Evolutionary conservation across 2,113 vertebrate genomes (phyloP), one percentile per base, ranked within the genome.

Genomic region (Osmerus mordax): DNA sequence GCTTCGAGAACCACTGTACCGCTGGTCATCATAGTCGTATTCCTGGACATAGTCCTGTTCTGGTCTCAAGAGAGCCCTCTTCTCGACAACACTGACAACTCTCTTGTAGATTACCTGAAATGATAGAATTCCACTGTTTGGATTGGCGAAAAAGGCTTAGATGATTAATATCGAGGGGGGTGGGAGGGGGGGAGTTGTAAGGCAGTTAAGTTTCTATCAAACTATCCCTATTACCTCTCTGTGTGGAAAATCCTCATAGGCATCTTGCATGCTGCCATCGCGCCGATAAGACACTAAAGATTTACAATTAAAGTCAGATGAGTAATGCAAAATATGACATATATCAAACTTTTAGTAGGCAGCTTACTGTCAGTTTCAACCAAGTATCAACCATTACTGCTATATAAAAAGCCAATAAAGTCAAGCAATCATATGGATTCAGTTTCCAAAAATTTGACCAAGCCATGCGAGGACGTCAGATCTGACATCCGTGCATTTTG

Each of bases 61-160:
- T 0, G 47, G 63, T 5, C 74, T 67, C 32, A 72, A 7, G 2
- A 29, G 2, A 16, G 3, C 69, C 71, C 85, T 80, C 64, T 78
- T 83, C 3, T 90, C 87, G 1, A 89, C 85, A 69, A 87, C 70
- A 70, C 76, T 89, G 64, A 88, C 81, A 19, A 87, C 80, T 63
- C 87, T 81, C 16, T 80, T 83, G 71, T 86, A 75, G 0, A 76
- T 82, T 47, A 87, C 83, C 89, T 91, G 73, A 68, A 77, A 80
- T 14, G 3, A 76, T 14, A 82, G 18, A 29, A 56, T 28, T 41
- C n/a, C 16, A 32, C 11, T 5, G 5, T 32, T 62, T 62, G 6
- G 12, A 25, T 62, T 0, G 25, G 25, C 23, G 0, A 61, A 62
- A 62, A 28, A 61, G 21, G 32, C 32, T 36, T 47, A 47, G 41